Evolutionary conservation across 2,888 invertebrate species (phyloP), one percentile per base, ranked within the genome.

Genomic region (Lamproptera curius): DNA sequence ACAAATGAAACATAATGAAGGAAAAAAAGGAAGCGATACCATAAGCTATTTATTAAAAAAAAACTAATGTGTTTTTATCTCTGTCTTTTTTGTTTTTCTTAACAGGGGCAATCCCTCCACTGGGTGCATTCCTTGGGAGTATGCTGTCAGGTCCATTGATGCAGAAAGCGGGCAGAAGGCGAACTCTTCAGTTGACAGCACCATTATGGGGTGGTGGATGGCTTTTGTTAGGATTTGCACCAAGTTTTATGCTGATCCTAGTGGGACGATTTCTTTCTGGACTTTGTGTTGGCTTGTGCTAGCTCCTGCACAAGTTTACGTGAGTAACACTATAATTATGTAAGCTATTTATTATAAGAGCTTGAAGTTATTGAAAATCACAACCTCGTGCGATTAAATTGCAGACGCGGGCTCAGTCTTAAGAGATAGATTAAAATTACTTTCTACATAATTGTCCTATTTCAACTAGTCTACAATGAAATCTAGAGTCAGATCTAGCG

Each of bases 301-400:
- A 8, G 91, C 92, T 0, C 88, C 92, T 2, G 88, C 87, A n/a
- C 90, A 90, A 75, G 89, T 91, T 55, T 93, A 92, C 66, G 90
- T 92, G 54, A 89, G 91, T 60, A 41, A 15, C n/a, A 28, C 9
- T 28, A 10, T n/a, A n/a, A n/a, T n/a, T n/a, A n/a, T n/a, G n/a
- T n/a, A n/a, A n/a, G n/a, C n/a, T n/a, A n/a, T n/a, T n/a, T n/a
- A n/a, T n/a, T n/a, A n/a, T n/a, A n/a, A n/a, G n/a, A n/a, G n/a
- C n/a, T n/a, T n/a, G n/a, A n/a, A n/a, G n/a, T n/a, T n/a, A n/a
- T n/a, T n/a, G n/a, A n/a, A n/a, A n/a, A n/a, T n/a, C n/a, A n/a
- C n/a, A n/a, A n/a, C n/a, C n/a, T n/a, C n/a, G n/a, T n/a, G n/a
- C n/a, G n/a, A n/a, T n/a, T n/a, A n/a, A n/a, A n/a, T n/a, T n/a